Conservation (phyloP, 2,113 vertebrate genomes). For the Cephalophus harveyi region DNA sequence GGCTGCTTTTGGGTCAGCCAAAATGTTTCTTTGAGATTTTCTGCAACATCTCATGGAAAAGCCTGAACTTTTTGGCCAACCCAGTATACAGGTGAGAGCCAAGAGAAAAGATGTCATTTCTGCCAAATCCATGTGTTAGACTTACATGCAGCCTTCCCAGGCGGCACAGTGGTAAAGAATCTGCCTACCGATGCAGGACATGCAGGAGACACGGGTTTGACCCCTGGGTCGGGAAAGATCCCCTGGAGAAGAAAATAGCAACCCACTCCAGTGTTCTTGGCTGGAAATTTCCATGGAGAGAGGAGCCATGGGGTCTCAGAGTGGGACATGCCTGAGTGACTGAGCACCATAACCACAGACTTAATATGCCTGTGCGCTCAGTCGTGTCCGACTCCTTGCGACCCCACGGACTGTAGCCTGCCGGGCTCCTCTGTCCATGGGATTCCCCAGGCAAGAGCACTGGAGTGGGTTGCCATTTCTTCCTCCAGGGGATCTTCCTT, state of each 20-base stretch:
- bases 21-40: neutral
- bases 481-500: neutral
- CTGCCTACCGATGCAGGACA: too few species aligned
- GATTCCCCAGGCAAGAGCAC: neutral
- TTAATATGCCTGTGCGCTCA: neutral
- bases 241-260: too few species aligned
- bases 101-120: neutral
- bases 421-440: neutral
- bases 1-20: neutral
- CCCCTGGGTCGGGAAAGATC: too few species aligned
- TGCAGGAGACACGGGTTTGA: too few species aligned
- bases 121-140: neutral
- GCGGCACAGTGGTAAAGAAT: neutral
- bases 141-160: neutral
- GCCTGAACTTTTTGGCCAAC: neutral
- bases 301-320: too few species aligned
- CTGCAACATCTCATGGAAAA: neutral
- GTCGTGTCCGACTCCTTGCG: rapidly evolving
- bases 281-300: too few species aligned
- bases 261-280: too few species aligned
- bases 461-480: neutral
- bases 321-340: neutral
- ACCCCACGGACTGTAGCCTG: neutral
- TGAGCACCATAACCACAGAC: neutral
- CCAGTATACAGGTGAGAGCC: neutral